Conservation (phyloP, 2,888 invertebrate species). For the Diaperis boleti region DNA sequence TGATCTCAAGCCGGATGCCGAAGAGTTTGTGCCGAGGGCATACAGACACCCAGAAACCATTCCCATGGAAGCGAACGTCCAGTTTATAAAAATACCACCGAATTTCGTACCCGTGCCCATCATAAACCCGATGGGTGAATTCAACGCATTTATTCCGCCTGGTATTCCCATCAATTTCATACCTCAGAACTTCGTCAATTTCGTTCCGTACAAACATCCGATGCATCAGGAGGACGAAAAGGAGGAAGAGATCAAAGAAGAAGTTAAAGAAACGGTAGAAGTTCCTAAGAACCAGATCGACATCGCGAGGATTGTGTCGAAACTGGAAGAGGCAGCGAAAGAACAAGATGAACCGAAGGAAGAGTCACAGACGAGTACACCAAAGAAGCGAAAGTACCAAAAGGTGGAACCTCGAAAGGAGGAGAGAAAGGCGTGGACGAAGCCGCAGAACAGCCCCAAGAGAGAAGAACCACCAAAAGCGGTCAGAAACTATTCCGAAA, state of each 20-base stretch:
- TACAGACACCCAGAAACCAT: conserved; percentile 54
- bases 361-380: conserved; percentile 39
- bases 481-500: conserved; percentile 38
- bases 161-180: conserved; percentile 60
- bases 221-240: conserved; percentile 39
- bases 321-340: conserved; percentile 64
- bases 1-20: conserved; percentile 63
- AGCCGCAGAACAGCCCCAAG: conserved; percentile 2
- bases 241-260: conserved; percentile 29
- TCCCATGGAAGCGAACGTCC: conserved; percentile 48
- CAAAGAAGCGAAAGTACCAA: conserved; percentile 43
- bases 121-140: conserved; percentile 54
- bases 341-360: conserved; percentile 54
- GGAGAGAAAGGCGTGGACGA: conserved; percentile 1
- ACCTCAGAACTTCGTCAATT: conserved; percentile 55
- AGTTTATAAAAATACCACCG: conserved; percentile 57
- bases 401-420: conserved; percentile 36
- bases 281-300: conserved; percentile 58
- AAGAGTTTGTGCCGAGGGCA: conserved; percentile 65
- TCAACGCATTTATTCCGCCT: conserved; percentile 59
- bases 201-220: conserved; percentile 47
- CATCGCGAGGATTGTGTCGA: conserved; percentile 64
- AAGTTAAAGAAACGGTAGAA: conserved; percentile 20
- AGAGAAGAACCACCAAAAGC: conserved; percentile 31
- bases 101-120: conserved; percentile 61